phyloP scores from a whole-genome alignment of 2,888 invertebrate species.

The Callyntrura sp. region DNA sequence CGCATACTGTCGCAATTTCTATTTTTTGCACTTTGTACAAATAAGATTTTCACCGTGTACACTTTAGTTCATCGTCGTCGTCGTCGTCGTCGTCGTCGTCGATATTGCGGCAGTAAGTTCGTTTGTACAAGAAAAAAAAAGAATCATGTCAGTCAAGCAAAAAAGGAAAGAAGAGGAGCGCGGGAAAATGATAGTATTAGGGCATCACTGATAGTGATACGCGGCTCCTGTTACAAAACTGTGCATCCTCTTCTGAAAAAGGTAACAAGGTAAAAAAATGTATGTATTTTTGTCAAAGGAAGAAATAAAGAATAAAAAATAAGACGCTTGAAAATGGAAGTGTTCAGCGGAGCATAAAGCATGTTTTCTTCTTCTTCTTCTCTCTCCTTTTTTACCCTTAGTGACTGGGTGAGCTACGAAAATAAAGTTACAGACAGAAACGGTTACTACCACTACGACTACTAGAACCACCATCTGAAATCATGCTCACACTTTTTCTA shows the following conservation, averaged over 20 bases:
- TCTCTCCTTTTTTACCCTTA: background rate
- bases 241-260: no score
- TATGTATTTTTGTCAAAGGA: conserved; percentile 31
- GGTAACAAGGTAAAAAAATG: background rate
- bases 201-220: background rate
- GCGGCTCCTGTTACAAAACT: no score
- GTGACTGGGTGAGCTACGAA: conserved; percentile 53
- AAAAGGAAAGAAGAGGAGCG: background rate
- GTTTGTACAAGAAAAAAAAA: background rate
- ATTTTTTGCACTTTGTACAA: conserved; percentile 5
- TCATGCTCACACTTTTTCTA: conserved; percentile 18
- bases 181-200: background rate
- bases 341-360: conserved; percentile 74
- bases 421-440: conserved; percentile 20
- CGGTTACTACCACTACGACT: background rate
- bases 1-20: background rate
- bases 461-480: background rate
- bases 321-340: conserved; percentile 55
- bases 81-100: no score
- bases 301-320: conserved; percentile 60
- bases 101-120: background rate
- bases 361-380: conserved; percentile 67
- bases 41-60: conserved; percentile 24
- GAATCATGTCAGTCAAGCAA: background rate
- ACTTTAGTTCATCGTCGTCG: background rate